Evolutionary conservation across 2,888 invertebrate species (phyloP).

Genomic region (Trimorus sp.): DNA sequence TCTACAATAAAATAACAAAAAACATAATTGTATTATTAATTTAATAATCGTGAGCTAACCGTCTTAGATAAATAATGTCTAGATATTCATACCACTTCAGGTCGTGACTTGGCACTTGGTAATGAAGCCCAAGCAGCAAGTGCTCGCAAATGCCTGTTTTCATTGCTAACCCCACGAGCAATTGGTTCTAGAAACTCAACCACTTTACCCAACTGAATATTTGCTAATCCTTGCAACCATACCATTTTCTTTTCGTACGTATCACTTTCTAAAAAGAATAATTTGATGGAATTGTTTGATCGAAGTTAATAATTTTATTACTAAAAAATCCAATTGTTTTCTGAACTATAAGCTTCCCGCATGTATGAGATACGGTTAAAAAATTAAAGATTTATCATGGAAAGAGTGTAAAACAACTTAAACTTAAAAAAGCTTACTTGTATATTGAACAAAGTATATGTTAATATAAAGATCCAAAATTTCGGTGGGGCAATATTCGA

Average conservation of each 20-base stretch:
- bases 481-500: constrained; percentile 83
- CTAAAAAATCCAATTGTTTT: too few species aligned
- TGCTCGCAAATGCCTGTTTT: constrained; percentile 85
- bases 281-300: not conserved
- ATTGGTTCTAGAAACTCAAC: constrained; percentile 81
- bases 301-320: too few species aligned
- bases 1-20: constrained; percentile 77
- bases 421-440: constrained; percentile 82
- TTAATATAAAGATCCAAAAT: constrained; percentile 88
- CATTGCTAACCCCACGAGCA: constrained; percentile 77
- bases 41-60: too few species aligned
- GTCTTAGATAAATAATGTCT: too few species aligned
- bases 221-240: constrained; percentile 88
- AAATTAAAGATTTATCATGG: too few species aligned
- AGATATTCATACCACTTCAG: constrained; percentile 81
- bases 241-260: constrained; percentile 87
- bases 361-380: too few species aligned
- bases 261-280: constrained; percentile 83
- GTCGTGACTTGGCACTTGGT: constrained; percentile 82
- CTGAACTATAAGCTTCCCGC: too few species aligned
- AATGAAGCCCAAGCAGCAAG: constrained; percentile 86
- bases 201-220: constrained; percentile 84
- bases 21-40: too few species aligned
- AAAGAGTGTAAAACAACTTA: not conserved
- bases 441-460: constrained; percentile 87